Base-by-base conservation (phyloP, 2,113 vertebrate species). In the Tenrec ecaudatus region DNA sequence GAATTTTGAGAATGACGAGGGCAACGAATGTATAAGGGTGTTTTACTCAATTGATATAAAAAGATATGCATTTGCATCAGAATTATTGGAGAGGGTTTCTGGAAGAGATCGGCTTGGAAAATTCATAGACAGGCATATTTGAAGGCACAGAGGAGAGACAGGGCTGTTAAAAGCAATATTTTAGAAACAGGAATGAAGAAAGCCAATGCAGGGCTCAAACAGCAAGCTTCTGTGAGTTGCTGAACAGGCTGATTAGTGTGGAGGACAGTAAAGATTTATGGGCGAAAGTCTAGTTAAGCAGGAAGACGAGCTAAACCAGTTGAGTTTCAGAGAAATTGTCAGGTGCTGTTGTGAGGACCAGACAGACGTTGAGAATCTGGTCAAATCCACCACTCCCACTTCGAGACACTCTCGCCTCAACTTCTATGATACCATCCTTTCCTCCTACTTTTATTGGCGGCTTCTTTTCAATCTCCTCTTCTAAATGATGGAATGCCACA, bases 161-260 rank as follows among this genome's bases (percentile, higher is more conserved):
- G 23, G 58, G 29, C 57, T 69, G 6, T 73, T 12, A 84, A 22
- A 38, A 86, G 88, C 62, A n/a, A 64, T 71, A 20, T 68, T 94
- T 79, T 75, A 57, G 62, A 90, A 92, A 69, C 58, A 89, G 57
- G 43, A 91, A 87, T 84, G 43, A 81, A 11, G 9, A 57, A 53
- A 53, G 60, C 89, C 58, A 29, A 3, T 15, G 23, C 16, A 66
- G 29, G 78, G 40, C 79, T 89, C 0, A 9, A 9, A 73, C 38
- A 31, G 62, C 64, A 93, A 92, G 47, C 15, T 66, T 73, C 69
- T 82, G 22, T 36, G 64, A 62, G 20, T 33, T 75, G 85, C 43
- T 78, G 53, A 66, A 85, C 15, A 36, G 57, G 16, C 36, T 85
- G 68, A 78, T 82, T 75, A 10, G 27, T 58, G n/a, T 84, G 43